Base-by-base conservation (phyloP, 2,113 vertebrate genomes). In the Alouatta palliata region DNA sequence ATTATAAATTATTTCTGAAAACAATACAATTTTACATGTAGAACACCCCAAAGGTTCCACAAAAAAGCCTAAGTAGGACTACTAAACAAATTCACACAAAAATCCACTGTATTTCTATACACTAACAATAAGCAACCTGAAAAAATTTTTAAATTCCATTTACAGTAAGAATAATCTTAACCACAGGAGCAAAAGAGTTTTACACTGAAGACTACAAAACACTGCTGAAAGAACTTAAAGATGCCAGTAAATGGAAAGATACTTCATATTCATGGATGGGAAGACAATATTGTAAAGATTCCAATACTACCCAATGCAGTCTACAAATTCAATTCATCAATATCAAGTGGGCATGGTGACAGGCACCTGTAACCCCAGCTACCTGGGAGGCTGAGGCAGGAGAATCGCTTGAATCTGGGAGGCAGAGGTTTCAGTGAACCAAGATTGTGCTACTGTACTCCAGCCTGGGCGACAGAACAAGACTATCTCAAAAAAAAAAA, bases 51-150 rank as follows among this genome's bases (percentile, higher is more conserved):
- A 91, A 61, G 43, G 87, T 58, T 58, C 27, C 56, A 80, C 19
- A 49, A 16, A 77, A 84, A 43, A 89, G 27, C 12, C 61, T 27
- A 32, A 71, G 25, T 21, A 90, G n/a, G 80, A 87, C 45, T 79
- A 79, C 40, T 61, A 76, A 75, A 40, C 21, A 75, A 93, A 82
- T 96, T 87, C n/a, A 43, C 17, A 49, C 77, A 83, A 56, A 96
- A 79, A 49, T 88, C n/a, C 66, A 45, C 19, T 80, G 17, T 35
- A 12, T 43, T 96, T 84, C 54, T 81, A 56, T 54, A 95, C 8
- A 47, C 10, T 54, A 61, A n/a, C 19, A 94, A 86, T 87, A 27
- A 87, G 35, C 35, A 81, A 81, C 35, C 23, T 77, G 66, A 77
- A 95, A 87, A 83, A 76, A 77, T 56, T 83, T 84, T 79, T 37